Evolutionary conservation across 1,140 invertebrate species (phyloP).

Genomic region (Nasonia longicornis): DNA sequence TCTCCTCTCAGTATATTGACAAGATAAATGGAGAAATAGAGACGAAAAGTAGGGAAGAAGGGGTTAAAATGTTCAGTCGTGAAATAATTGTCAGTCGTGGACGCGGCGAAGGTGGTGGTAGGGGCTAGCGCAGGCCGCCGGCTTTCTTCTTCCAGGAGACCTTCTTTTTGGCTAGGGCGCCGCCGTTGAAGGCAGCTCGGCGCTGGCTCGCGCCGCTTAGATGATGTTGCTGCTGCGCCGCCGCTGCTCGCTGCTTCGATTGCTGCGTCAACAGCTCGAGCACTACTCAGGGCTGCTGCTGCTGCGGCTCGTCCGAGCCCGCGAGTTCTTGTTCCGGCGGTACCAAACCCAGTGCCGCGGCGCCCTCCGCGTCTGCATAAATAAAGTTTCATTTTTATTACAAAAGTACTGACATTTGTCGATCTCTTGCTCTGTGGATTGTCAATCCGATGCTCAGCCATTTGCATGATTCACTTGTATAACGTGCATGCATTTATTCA

Average conservation of each 20-base stretch:
- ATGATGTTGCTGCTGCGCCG: neutral
- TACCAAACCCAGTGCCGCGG: conserved; percentile 15
- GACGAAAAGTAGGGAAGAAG: neutral
- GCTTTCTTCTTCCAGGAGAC: conserved; percentile 38
- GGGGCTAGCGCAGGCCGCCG: conserved; percentile 4
- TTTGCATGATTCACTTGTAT: neutral
- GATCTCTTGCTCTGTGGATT: too few relatives aligned
- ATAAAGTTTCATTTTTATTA: neutral
- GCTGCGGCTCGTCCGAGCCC: conserved; percentile 31
- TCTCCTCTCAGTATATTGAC: neutral
- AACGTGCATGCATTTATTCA: too few relatives aligned
- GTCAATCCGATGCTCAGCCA: neutral
- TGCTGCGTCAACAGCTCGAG: conserved; percentile 36
- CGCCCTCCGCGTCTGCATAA: conserved; percentile 32
- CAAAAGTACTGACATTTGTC: neutral
- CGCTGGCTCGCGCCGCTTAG: conserved; percentile 5
- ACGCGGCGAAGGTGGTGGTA: neutral
- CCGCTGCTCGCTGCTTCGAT: neutral
- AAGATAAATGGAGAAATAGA: conserved; percentile 20
- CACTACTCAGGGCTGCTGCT: conserved; percentile 37
- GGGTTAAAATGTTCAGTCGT: conserved; percentile 23
- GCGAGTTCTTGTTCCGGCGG: conserved; percentile 36
- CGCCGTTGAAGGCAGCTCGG: neutral
- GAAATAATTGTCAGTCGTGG: conserved; percentile 29
- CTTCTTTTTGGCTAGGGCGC: conserved; percentile 30